These are phyloP conservation scores for Stigmatopora nigra DNA, from an alignment of 2,113 vertebrate species.

Conservation along the genomic window DNA sequence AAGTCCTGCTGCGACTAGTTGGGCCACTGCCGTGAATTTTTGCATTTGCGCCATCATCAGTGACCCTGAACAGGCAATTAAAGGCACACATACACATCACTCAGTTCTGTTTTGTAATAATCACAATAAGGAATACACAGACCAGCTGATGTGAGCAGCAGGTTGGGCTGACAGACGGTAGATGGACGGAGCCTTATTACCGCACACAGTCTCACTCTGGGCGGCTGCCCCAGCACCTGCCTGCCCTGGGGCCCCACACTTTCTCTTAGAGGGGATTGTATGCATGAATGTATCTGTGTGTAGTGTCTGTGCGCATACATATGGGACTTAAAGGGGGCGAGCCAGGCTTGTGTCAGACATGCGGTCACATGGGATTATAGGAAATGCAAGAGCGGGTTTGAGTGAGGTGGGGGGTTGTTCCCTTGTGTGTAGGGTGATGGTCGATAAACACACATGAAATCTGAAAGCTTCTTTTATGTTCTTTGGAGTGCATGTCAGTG, in stretches of 20 bases:
- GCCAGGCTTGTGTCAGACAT: constrained; percentile 59
- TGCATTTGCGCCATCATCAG: constrained; percentile 17
- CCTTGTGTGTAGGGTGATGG: constrained; percentile 26
- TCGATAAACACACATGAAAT: constrained; percentile 60
- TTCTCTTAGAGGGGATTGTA: constrained; percentile 35
- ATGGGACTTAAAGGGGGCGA: constrained; percentile 31
- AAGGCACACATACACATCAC: constrained; percentile 55
- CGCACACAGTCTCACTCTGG: constrained; percentile 20
- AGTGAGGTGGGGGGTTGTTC: constrained; percentile 4
- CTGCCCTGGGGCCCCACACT: constrained; percentile 49
- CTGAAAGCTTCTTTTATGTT: constrained; percentile 47
- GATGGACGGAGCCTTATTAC: constrained; percentile 29
- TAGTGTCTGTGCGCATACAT: constrained; percentile 25
- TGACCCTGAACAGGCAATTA: constrained; percentile 58
- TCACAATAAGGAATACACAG: constrained; percentile 52
- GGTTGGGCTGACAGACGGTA: constrained; percentile 58
- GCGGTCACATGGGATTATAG: constrained; percentile 62
- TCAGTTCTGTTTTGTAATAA: constrained; percentile 33
- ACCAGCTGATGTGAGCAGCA: constrained; percentile 49
- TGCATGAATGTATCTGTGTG: constrained; percentile 42
- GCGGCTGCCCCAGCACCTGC: constrained; percentile 60
- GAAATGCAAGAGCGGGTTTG: constrained; percentile 2
- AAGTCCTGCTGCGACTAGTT: background rate
- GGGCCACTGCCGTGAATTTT: constrained; percentile 1
- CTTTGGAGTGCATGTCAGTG: constrained; percentile 60